phyloP scores from a whole-genome alignment of 1,140 invertebrate genomes.

The Propsilocerus akamusi region DNA sequence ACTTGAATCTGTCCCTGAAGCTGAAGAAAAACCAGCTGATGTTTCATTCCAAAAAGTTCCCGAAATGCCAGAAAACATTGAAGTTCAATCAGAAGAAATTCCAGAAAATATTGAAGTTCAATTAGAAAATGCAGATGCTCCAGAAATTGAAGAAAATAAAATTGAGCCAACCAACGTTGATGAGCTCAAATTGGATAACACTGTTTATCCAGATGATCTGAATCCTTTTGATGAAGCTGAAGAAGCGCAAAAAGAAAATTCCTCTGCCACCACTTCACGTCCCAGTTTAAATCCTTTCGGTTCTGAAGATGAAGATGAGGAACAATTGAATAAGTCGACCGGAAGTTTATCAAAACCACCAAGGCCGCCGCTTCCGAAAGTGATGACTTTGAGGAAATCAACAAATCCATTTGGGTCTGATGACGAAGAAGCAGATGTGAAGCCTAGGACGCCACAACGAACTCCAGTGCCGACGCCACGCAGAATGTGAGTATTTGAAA shows the following conservation, averaged over 20 bases:
- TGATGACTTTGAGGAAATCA: slow-evolving; percentile 12
- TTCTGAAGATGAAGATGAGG: slow-evolving; percentile 31
- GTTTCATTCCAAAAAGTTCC: background rate
- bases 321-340: slow-evolving; percentile 6
- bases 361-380: slow-evolving; percentile 10
- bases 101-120: slow-evolving; percentile 9
- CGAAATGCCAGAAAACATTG: slow-evolving; percentile 10
- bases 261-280: slow-evolving; percentile 8
- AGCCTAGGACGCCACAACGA: slow-evolving; percentile 14
- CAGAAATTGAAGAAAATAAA: slow-evolving; percentile 10
- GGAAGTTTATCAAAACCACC: slow-evolving; percentile 8
- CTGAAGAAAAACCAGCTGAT: background rate
- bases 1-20: background rate
- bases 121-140: slow-evolving; percentile 8
- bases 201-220: slow-evolving; percentile 49
- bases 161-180: slow-evolving; percentile 7
- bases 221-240: slow-evolving; percentile 62
- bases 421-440: slow-evolving; percentile 39
- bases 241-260: slow-evolving; percentile 16
- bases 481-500: slow-evolving; percentile 23
- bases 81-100: slow-evolving; percentile 9
- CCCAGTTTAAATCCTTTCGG: slow-evolving; percentile 41
- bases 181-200: background rate
- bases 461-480: slow-evolving; percentile 35
- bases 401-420: slow-evolving; percentile 55